Evolutionary conservation across 2,797 vertebrate species (phyloP), one percentile per base, ranked within the genome.

Genomic region (Emydoidea blandingii): DNA sequence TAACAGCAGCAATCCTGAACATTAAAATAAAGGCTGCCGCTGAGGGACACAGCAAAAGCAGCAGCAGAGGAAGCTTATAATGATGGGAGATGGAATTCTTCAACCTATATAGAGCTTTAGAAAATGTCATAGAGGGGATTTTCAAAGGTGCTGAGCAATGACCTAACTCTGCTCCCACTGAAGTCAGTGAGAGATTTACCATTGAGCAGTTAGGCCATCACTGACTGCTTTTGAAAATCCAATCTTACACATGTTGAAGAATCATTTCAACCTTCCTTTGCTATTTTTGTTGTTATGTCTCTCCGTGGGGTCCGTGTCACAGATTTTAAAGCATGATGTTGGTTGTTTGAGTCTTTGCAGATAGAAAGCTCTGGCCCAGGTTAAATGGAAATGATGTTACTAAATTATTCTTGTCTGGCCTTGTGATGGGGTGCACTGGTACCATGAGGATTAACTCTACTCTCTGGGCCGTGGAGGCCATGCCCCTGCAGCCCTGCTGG

Each of bases 241-340:
- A 41, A 59, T 0, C 0, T 23, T 14, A 41, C 12, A 82, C 50
- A 37, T 5, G 79, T 6, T 8, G 10, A 15, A 41, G n/a, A 11
- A 65, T 86, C 15, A 47, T 31, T 93, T 79, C 88, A 93, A 89
- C 76, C 21, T 41, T 85, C 8, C 23, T 83, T 44, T 41, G 27
- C 18, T 25, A 47, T n/a, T 88, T 76, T 52, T 5, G 6, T 37
- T 18, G 25, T 12, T 62, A 18, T 62, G 3, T 79, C 81, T 91
- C 57, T 31, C 5, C 10, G 8, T 44, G 78, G 2, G 62, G 12
- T n/a, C 79, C 1, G 0, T 4, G 1, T 6, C 41, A 47, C 23
- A 87, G 56, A 6, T 90, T 85, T 88, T 88, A 94, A 72, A 87
- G 83, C 87, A 72, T 37, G 34, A 34, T 15, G 87, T 12, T 19